Conservation (phyloP, 1,140 invertebrate species). For the Leptonema lineaticorne region DNA sequence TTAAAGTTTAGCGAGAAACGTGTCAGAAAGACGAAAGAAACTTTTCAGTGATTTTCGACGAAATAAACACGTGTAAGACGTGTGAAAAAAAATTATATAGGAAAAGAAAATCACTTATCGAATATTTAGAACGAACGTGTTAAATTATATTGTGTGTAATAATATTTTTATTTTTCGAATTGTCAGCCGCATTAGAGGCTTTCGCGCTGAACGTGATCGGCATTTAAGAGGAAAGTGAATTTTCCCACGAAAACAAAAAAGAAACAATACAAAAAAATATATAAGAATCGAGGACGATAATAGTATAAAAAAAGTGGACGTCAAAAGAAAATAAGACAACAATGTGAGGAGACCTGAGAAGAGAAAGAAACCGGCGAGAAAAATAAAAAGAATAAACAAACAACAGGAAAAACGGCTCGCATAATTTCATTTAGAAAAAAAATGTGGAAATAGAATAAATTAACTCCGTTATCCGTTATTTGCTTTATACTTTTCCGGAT, state of each 20-base stretch:
- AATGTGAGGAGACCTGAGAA: too few species aligned
- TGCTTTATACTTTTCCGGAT: not conserved
- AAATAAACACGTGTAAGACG: too few species aligned
- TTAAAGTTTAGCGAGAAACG: too few species aligned
- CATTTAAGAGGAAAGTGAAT: not conserved
- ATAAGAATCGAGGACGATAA: too few species aligned
- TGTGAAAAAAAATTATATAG: too few species aligned
- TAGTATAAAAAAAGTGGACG: too few species aligned
- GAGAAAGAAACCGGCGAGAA: too few species aligned
- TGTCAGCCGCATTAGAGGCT: not conserved
- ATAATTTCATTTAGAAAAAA: constrained; percentile 10
- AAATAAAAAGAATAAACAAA: not conserved
- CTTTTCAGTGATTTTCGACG: not conserved
- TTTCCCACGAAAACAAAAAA: too few species aligned
- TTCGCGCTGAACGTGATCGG: constrained; percentile 7
- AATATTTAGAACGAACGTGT: not conserved
- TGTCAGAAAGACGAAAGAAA: not conserved
- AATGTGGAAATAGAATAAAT: constrained; percentile 21
- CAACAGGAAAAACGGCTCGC: not conserved
- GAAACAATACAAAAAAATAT: too few species aligned
- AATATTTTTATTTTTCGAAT: not conserved
- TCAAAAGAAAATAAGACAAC: too few species aligned
- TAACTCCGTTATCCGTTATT: constrained; percentile 21
- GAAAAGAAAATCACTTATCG: not conserved
- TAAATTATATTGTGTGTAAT: not conserved